Conservation (phyloP, 2,113 vertebrate genomes). For the Chloebia gouldiae region DNA sequence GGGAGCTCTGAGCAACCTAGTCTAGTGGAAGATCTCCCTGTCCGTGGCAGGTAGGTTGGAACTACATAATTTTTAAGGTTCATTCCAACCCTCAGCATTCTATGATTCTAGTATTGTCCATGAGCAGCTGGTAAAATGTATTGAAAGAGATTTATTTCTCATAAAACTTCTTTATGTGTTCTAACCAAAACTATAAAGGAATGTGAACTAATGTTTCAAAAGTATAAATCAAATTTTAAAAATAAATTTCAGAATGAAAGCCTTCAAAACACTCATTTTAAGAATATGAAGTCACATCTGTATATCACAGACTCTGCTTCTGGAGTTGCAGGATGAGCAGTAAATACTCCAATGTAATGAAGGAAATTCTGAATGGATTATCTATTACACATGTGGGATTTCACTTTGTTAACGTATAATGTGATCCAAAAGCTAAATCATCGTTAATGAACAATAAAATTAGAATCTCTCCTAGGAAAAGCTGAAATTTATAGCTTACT, state of each 20-base stretch:
- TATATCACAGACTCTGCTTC: not conserved
- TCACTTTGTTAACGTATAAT: not conserved
- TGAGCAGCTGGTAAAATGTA: not conserved
- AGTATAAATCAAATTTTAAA: not conserved
- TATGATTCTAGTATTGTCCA: not conserved
- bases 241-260: not conserved
- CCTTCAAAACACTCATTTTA: not conserved
- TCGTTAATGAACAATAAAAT: not conserved
- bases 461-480: not conserved
- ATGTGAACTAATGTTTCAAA: not conserved
- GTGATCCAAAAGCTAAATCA: not conserved
- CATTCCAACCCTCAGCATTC: not conserved
- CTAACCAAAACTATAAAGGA: not conserved
- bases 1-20: not conserved
- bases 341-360: not conserved
- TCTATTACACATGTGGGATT: not conserved
- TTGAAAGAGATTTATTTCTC: not conserved
- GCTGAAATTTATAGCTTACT: not conserved
- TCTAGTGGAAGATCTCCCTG: not conserved
- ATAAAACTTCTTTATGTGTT: not conserved
- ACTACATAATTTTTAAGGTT: not conserved
- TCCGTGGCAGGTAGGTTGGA: not conserved
- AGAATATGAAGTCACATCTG: not conserved
- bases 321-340: not conserved
- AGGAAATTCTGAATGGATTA: not conserved